Percentiles rank a stretch among this genome's conserved stretches.
Conservation (phyloP, 1,140 invertebrate species). For the Eupeodes corollae region DNA sequence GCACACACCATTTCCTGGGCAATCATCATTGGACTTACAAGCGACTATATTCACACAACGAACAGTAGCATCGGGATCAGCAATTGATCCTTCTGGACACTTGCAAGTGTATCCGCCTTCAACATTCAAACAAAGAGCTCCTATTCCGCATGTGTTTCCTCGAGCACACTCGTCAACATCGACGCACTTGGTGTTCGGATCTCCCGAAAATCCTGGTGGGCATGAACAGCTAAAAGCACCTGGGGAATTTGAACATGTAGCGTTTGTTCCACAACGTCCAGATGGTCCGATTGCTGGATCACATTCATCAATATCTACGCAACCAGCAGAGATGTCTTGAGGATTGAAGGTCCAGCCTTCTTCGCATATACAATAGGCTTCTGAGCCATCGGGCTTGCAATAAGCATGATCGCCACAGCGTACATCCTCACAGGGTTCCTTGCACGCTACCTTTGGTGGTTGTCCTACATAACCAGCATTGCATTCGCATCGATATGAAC, state of each 20-base stretch:
- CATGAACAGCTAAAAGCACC: slow-evolving; percentile 69
- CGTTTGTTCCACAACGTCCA: slow-evolving; percentile 72
- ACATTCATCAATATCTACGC: slow-evolving; percentile 90
- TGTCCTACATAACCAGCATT: slow-evolving; percentile 71
- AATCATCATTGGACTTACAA: slow-evolving; percentile 62
- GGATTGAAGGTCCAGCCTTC: slow-evolving; percentile 89
- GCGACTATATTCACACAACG: slow-evolving; percentile 70
- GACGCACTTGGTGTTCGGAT: slow-evolving; percentile 61
- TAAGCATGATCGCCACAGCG: slow-evolving; percentile 78
- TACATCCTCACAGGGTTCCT: slow-evolving; percentile 84
- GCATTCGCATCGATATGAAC: slow-evolving; percentile 79
- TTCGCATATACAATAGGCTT: slow-evolving; percentile 86
- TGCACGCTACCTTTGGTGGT: slow-evolving; percentile 66
- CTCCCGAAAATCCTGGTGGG: slow-evolving; percentile 65
- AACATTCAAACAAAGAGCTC: slow-evolving; percentile 67
- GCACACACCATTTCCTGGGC: slow-evolving; percentile 82
- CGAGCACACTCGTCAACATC: slow-evolving; percentile 75
- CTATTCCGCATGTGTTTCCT: slow-evolving; percentile 56
- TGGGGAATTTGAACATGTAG: slow-evolving; percentile 69
- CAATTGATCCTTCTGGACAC: slow-evolving; percentile 67
- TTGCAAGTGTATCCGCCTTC: slow-evolving; percentile 65
- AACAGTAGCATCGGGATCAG: slow-evolving; percentile 66
- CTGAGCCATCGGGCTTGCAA: slow-evolving; percentile 77
- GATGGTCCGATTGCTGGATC: slow-evolving; percentile 60
- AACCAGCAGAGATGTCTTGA: slow-evolving; percentile 74